Conservation (phyloP, 92 coral and sea anemone genomes). For the Virgularia gustaviana region DNA sequence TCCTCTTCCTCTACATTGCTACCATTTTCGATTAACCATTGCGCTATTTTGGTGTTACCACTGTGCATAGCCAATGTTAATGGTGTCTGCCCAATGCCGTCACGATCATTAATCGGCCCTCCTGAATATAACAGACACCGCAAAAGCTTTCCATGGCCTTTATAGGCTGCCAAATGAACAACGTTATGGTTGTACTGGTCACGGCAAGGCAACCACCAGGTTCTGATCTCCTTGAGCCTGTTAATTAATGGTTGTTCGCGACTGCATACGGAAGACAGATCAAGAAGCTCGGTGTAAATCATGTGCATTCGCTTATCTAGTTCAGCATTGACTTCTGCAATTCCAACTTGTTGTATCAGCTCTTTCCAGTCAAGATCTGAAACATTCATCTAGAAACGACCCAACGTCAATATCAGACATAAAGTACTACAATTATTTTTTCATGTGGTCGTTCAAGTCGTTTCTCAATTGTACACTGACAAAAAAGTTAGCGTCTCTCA, state of each 20-base stretch:
- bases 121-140: conserved; percentile 4
- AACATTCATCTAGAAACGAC: no score
- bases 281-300: no score
- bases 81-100: conserved; percentile 19
- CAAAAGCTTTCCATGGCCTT: not conserved
- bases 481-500: no score
- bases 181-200: not conserved
- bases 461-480: no score
- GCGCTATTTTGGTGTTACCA: not conserved
- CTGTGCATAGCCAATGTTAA: conserved; percentile 8
- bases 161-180: not conserved
- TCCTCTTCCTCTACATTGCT: not conserved
- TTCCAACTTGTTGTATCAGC: not conserved
- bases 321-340: not conserved
- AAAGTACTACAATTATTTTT: no score
- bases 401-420: no score
- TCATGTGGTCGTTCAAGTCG: no score
- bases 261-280: not conserved
- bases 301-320: conserved; percentile 9
- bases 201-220: not conserved
- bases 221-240: not conserved
- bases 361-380: conserved; percentile 2
- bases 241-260: not conserved
- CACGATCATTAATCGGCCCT: not conserved
- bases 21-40: conserved; percentile 6